phyloP scores from a whole-genome alignment of 2,888 invertebrate species.

The Spicauda simplicius region DNA sequence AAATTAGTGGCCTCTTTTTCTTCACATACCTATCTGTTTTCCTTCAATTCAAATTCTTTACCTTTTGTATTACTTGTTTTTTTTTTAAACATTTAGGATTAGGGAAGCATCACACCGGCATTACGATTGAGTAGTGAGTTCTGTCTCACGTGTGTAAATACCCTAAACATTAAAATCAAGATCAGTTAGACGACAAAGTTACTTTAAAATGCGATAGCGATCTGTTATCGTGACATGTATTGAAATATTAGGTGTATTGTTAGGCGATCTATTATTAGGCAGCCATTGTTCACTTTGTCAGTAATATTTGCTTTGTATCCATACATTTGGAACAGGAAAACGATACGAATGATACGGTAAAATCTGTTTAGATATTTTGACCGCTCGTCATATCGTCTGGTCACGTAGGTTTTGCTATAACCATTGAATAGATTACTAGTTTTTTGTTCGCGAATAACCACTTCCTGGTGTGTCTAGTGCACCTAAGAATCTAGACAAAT shows the following conservation, averaged over 20 bases:
- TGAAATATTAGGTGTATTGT: conserved; percentile 5
- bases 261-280: not conserved
- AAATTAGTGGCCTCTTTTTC: too few species aligned
- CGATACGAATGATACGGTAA: conserved; percentile 37
- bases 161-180: not conserved
- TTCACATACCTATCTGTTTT: too few species aligned
- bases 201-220: not conserved
- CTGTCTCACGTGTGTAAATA: not conserved
- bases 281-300: conserved; percentile 11
- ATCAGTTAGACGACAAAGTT: not conserved
- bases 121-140: too few species aligned
- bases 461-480: conserved; percentile 55
- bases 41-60: too few species aligned
- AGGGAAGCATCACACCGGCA: too few species aligned
- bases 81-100: too few species aligned
- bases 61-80: too few species aligned
- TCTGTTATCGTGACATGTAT: not conserved
- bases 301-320: not conserved
- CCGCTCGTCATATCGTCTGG: conserved; percentile 57
- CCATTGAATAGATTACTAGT: conserved; percentile 46
- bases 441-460: conserved; percentile 53
- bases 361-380: conserved; percentile 52
- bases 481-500: conserved; percentile 5
- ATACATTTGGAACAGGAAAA: conserved; percentile 37
- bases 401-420: conserved; percentile 59